Evolutionary conservation across 1,140 invertebrate genomes (phyloP), one percentile per base, ranked within the genome.

Genomic region (Drosophila equinoxialis): DNA sequence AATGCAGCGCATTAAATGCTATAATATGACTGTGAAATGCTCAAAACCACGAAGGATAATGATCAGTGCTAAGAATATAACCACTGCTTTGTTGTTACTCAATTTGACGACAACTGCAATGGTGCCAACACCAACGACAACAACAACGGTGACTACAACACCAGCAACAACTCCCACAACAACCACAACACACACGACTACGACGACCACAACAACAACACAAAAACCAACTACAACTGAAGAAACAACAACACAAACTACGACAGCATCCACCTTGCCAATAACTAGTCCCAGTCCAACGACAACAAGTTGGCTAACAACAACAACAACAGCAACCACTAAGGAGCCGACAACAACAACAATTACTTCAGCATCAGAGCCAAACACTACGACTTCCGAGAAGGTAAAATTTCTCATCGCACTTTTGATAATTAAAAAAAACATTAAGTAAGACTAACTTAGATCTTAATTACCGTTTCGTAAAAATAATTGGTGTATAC

Each of bases 11-110:
- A 58, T 89, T 8, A 83, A 83, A 66, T 92, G 90, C 68, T 90
- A 83, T 11, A 90, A 90, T 51, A 78, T 90, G 26, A 85, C 81
- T 33, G 59, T 91, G 11, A 91, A 91, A 77, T 92, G 91, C 84
- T 83, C 89, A 86, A 90, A 79, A 65, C 79, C 68, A 39, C 63
- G 58, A 39, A 76, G 74, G 17, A 72, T 77, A 51, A 60, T 74
- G 11, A 64, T 80, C 48, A 86, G 23, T 26, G 55, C 66, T 7
- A 90, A 69, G 45, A 66, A 79, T 48, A 71, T 86, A 54, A 70
- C 90, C 51, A 90, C 82, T 35, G 81, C 90, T 2, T 45, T 91
- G 41, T 55, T 91, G 77, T 65, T 91, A 45, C 85, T 81, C 59
- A 92, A 80, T 71, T 57, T 86, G 69, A 92, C 81, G n/a, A 90